Evolutionary conservation across 2,797 vertebrate genomes (phyloP).

Genomic region (Fistularia commersonii): DNA sequence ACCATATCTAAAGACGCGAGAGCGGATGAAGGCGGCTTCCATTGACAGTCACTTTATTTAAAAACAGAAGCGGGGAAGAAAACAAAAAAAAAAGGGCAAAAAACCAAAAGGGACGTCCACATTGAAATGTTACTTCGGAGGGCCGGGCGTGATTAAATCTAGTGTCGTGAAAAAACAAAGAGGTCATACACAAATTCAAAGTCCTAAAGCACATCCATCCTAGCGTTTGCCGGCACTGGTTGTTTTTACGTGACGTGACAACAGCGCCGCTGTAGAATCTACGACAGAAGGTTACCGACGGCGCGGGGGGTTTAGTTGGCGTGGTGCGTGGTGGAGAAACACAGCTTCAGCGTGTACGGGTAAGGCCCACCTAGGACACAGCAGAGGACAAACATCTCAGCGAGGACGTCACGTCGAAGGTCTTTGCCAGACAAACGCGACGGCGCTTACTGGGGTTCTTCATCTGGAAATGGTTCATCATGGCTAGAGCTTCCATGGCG

Average conservation of each 20-base stretch:
- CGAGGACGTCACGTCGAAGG: too few species aligned
- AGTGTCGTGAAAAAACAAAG: slow-evolving; percentile 29
- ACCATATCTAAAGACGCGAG: too few species aligned
- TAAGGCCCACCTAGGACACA: slow-evolving; percentile 83
- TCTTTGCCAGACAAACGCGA: too few species aligned
- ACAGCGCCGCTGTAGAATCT: too few species aligned
- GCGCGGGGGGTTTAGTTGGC: slow-evolving; percentile 75
- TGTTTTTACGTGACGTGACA: slow-evolving; percentile 27
- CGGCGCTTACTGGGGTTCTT: slow-evolving; percentile 90
- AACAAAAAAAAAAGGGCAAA: too few species aligned
- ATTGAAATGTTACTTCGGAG: too few species aligned
- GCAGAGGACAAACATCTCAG: neutral
- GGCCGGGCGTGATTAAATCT: too few species aligned
- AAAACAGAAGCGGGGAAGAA: too few species aligned
- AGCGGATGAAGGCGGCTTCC: too few species aligned
- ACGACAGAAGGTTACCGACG: slow-evolving; percentile 42
- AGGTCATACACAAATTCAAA: slow-evolving; percentile 40
- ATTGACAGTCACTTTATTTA: too few species aligned
- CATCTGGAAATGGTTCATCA: slow-evolving; percentile 91
- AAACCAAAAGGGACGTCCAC: too few species aligned
- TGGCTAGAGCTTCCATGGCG: slow-evolving; percentile 84
- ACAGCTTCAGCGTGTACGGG: slow-evolving; percentile 91
- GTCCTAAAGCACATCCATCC: slow-evolving; percentile 36
- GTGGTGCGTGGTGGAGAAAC: slow-evolving; percentile 91
- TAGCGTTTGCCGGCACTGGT: slow-evolving; percentile 38